A percentile compares a stretch with the other conserved stretches of the same genome.
Evolutionary conservation across 2,113 vertebrate genomes (phyloP).

Genomic region (Petrocephalus zakoni): DNA sequence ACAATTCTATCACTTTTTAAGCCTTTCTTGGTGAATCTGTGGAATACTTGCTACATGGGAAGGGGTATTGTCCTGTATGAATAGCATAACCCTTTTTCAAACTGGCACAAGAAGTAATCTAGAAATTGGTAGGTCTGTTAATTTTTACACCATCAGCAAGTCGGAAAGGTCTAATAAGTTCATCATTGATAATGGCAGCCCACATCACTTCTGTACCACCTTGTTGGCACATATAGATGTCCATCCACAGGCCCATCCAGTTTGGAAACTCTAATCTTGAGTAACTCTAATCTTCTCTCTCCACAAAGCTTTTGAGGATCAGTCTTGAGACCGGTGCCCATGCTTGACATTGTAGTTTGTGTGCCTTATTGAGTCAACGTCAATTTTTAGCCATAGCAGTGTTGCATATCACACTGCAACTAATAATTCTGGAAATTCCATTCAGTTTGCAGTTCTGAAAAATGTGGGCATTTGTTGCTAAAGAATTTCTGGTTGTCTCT

Average conservation of each 20-base stretch:
- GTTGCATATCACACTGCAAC: neutral
- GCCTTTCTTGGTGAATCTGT: neutral
- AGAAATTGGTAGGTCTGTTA: neutral
- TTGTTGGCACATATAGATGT: neutral
- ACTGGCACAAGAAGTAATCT: too few species aligned
- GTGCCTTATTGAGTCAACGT: neutral
- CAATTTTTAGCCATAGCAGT: neutral
- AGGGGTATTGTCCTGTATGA: neutral
- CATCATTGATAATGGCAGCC: neutral
- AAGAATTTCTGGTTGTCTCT: neutral
- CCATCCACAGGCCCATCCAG: neutral
- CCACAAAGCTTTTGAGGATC: neutral
- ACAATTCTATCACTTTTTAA: neutral
- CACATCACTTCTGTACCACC: neutral
- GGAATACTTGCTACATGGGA: neutral
- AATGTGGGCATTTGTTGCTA: neutral
- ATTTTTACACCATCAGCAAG: neutral
- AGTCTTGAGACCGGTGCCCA: neutral
- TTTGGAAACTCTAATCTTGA: too few species aligned
- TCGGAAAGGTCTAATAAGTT: neutral
- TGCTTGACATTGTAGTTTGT: neutral
- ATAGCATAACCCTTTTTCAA: neutral
- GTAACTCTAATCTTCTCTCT: neutral
- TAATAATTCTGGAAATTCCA: neutral
- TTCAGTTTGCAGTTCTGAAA: neutral